Base-by-base conservation (phyloP, 2,797 vertebrate genomes). In the Schizopygopsis malacanthus region DNA sequence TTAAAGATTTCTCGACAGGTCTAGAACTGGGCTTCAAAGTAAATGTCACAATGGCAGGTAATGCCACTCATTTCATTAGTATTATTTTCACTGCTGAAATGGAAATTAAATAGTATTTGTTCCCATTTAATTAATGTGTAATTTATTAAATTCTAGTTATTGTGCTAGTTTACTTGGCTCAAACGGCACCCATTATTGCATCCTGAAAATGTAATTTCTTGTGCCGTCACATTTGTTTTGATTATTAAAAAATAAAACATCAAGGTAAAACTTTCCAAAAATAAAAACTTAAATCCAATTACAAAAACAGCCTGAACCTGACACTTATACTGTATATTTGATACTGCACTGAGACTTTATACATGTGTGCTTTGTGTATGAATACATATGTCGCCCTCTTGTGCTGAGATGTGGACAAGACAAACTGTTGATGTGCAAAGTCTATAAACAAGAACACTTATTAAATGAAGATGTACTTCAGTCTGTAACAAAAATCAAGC, bases 101-200 rank as follows among this genome's bases (percentile, higher is more conserved):
- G 7, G 41, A 33, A 20, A 75, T 52, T 4, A 54, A 43, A 47
- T 52, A 8, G 52, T 50, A 65, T 63, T 50, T 47, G 18, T 83
- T 87, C 70, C 79, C 41, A 20, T 80, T 78, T n/a, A 20, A 54
- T 80, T 56, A 69, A 76, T 83, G 69, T 84, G 45, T 70, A 86
- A 84, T 85, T 56, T 88, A 78, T 79, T 61, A 52, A 79, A 86
- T 52, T 82, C 84, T 88, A 78, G 86, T 63, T 82, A 88, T 89
- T 92, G 88, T 92, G 86, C 78, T 87, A 71, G 70, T 45, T 41
- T 43, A 20, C 28, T n/a, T 69, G n/a, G 76, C 83, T 80, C 13
- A 67, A 85, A 43, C 13, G n/a, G 2, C 41, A 59, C 33, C 72
- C 78, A 12, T 88, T 88, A 87, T 86, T 87, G 87, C 85, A 82